Conservation (phyloP, 2,797 vertebrate genomes). For the Acrocephalus scirpaceus region DNA sequence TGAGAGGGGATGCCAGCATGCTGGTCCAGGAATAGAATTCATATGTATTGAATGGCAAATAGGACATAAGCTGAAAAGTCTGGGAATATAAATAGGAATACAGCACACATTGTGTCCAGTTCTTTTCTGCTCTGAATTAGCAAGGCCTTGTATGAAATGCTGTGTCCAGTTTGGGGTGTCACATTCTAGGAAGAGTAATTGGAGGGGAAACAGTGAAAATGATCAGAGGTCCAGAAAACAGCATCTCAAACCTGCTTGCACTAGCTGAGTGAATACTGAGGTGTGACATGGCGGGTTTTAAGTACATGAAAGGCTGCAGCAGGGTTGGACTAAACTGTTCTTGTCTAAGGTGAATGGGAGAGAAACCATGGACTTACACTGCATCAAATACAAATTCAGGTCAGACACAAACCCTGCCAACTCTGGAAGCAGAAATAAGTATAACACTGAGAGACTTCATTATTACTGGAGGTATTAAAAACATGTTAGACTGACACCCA, state of each 20-base stretch:
- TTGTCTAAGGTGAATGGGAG: neutral
- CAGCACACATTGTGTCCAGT: rapidly evolving
- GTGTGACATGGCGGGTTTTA: neutral
- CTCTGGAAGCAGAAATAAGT: neutral
- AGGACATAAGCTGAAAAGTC: neutral
- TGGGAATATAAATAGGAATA: neutral
- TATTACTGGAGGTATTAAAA: neutral
- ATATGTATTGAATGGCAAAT: neutral
- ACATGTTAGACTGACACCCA: neutral
- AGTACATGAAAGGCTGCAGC: neutral
- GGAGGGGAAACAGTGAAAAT: neutral
- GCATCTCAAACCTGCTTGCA: neutral
- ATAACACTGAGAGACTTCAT: neutral
- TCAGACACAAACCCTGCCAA: neutral
- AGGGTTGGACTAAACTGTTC: neutral
- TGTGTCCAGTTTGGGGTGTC: neutral
- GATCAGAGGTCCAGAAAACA: neutral
- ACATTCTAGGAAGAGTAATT: neutral
- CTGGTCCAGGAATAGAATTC: neutral
- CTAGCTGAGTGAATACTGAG: neutral
- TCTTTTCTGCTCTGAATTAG: neutral
- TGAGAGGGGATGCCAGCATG: neutral
- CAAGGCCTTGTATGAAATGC: neutral
- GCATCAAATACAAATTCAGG: neutral
- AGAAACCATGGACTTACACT: neutral